Evolutionary conservation across 2,888 invertebrate species (phyloP).

Genomic region (Cyaniris semiargus): DNA sequence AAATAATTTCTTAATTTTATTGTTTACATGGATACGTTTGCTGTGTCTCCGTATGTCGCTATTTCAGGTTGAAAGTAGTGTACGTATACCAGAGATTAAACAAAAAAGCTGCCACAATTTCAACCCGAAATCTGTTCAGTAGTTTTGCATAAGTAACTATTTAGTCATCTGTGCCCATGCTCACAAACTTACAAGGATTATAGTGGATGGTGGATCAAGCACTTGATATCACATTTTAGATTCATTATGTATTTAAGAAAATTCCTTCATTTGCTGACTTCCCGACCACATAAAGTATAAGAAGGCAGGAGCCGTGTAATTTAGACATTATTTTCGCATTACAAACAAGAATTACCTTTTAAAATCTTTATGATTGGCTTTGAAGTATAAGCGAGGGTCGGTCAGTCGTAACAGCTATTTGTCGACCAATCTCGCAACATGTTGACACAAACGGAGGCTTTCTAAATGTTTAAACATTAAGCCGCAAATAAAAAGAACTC

Average conservation of each 20-base stretch:
- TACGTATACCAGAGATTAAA: too few species aligned
- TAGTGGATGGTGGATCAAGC: too few species aligned
- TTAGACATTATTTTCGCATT: neutral
- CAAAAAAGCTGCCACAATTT: too few species aligned
- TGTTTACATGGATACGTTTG: too few species aligned
- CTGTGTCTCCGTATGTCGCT: too few species aligned
- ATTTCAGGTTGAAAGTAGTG: too few species aligned
- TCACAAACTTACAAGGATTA: too few species aligned
- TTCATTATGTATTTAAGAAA: neutral
- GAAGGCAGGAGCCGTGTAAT: neutral
- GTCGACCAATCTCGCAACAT: neutral
- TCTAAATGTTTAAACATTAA: neutral
- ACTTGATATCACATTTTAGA: too few species aligned
- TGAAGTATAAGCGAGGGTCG: neutral
- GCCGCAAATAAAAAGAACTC: neutral
- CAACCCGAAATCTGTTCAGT: too few species aligned
- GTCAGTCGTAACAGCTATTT: neutral
- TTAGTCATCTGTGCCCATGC: too few species aligned
- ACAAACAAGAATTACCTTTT: neutral
- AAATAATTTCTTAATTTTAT: too few species aligned
- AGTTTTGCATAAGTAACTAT: too few species aligned
- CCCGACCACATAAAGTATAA: neutral
- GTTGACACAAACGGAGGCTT: neutral
- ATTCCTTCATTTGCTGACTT: neutral
- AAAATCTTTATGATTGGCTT: constrained; percentile 1